Conservation (phyloP, 2,888 invertebrate species). For the Priocnemis perturbator region DNA sequence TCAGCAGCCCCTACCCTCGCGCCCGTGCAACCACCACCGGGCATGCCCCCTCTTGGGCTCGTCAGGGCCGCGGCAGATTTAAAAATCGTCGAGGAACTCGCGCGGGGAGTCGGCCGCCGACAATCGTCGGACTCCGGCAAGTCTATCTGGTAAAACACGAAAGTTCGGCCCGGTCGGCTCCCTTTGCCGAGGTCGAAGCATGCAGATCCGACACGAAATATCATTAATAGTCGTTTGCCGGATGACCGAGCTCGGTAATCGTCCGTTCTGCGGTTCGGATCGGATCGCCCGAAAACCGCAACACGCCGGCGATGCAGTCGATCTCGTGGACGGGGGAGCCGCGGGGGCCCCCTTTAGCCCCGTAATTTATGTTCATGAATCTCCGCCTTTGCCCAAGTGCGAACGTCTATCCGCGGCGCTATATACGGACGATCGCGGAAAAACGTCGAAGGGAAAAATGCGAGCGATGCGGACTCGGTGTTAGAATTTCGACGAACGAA, state of each 20-base stretch:
- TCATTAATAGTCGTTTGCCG: slow-evolving; percentile 75
- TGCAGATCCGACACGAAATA: slow-evolving; percentile 72
- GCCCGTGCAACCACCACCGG: slow-evolving; percentile 29
- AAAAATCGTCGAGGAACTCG: slow-evolving; percentile 28
- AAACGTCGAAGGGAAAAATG: no score
- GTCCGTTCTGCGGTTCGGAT: slow-evolving; percentile 66
- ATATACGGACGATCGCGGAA: no score
- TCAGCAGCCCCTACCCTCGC: not conserved
- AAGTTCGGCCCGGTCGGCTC: slow-evolving; percentile 55
- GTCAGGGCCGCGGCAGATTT: slow-evolving; percentile 28
- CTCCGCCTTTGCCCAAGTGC: slow-evolving; percentile 33
- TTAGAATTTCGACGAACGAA: no score
- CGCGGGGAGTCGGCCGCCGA: not conserved
- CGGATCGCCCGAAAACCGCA: slow-evolving; percentile 67
- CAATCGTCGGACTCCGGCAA: not conserved
- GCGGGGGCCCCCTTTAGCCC: slow-evolving; percentile 39
- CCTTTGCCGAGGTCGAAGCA: slow-evolving; percentile 60
- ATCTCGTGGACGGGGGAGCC: slow-evolving; percentile 17
- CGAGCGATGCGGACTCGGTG: not conserved
- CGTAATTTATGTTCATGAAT: slow-evolving; percentile 53
- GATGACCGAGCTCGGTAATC: slow-evolving; percentile 72
- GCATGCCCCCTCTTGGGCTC: not conserved
- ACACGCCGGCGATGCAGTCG: slow-evolving; percentile 54
- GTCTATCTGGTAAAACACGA: slow-evolving; percentile 43
- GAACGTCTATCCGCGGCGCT: slow-evolving; percentile 25